These are phyloP conservation scores for Vollenhovia emeryi DNA, from an alignment of 1,140 invertebrate species.

Conservation along the genomic window DNA sequence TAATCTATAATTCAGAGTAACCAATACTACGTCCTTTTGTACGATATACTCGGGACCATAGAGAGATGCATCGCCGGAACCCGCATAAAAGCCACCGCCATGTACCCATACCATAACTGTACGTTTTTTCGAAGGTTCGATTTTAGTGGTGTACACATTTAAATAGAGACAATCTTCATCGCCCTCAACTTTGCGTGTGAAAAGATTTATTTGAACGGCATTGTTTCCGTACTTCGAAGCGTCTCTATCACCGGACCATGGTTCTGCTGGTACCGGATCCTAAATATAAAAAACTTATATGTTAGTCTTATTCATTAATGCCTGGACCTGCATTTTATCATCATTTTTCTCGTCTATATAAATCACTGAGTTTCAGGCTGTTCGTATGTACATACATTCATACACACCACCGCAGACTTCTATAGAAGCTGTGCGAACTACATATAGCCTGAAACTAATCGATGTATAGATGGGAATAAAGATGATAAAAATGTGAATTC, in stretches of 20 bases:
- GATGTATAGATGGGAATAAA: too few relatives aligned
- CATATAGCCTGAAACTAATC: too few relatives aligned
- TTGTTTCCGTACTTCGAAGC: constrained; percentile 86
- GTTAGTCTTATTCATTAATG: too few relatives aligned
- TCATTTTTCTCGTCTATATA: too few relatives aligned
- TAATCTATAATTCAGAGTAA: constrained; percentile 87
- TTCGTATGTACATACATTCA: too few relatives aligned
- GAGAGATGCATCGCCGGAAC: constrained; percentile 79
- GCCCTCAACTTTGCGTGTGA: constrained; percentile 60
- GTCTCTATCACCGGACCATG: constrained; percentile 86
- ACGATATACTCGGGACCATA: constrained; percentile 85
- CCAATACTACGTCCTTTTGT: constrained; percentile 85
- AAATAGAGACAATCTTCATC: constrained; percentile 93
- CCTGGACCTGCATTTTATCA: too few relatives aligned
- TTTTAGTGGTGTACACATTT: constrained; percentile 91
- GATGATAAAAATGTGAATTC: too few relatives aligned
- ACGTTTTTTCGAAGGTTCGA: constrained; percentile 48
- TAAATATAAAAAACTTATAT: constrained; percentile 76
- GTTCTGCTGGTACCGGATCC: constrained; percentile 86
- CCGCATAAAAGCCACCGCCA: constrained; percentile 87
- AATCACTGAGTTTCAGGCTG: too few relatives aligned
- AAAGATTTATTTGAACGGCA: constrained; percentile 80
- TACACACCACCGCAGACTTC: too few relatives aligned
- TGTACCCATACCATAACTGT: constrained; percentile 87
- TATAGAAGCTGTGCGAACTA: too few relatives aligned